Percentiles rank a stretch among this genome's conserved stretches.
Conservation (phyloP, 1,140 invertebrate species). For the Euwallacea fornicatus region DNA sequence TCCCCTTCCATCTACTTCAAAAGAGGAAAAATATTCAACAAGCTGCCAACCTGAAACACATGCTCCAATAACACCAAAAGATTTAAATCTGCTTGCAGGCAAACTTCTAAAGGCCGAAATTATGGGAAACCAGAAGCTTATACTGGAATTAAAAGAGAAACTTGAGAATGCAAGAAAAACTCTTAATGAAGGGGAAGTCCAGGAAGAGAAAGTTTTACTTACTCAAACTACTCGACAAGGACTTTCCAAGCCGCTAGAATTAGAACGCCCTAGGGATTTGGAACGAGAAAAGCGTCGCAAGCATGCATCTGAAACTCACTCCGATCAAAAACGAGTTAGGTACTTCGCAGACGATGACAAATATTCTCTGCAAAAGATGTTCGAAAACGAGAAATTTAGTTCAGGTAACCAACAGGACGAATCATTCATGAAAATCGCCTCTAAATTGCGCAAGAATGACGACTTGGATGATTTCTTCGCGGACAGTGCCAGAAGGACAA, state of each 20-base stretch:
- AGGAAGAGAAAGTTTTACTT: constrained; percentile 66
- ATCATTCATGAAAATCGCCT: constrained; percentile 75
- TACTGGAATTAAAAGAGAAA: constrained; percentile 71
- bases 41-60: background rate
- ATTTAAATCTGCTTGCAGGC: constrained; percentile 85
- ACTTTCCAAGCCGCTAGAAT: constrained; percentile 59
- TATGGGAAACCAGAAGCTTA: constrained; percentile 74
- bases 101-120: constrained; percentile 90
- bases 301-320: constrained; percentile 73
- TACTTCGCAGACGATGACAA: constrained; percentile 93
- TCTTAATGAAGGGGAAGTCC: constrained; percentile 54
- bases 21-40: background rate
- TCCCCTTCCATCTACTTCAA: too few species aligned
- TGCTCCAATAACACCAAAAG: constrained; percentile 61
- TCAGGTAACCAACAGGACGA: constrained; percentile 80
- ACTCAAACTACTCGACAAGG: constrained; percentile 72
- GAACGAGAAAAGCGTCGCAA: constrained; percentile 54
- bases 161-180: constrained; percentile 67
- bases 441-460: constrained; percentile 68
- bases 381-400: constrained; percentile 85
- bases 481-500: constrained; percentile 67
- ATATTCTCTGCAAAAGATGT: constrained; percentile 85
- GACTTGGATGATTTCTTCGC: constrained; percentile 89
- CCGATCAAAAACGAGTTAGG: constrained; percentile 69
- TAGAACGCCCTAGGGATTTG: constrained; percentile 49